A percentile compares a stretch with the other conserved stretches of the same genome.
Conservation (phyloP, 2,888 invertebrate species). For the Anarsia innoxiella region DNA sequence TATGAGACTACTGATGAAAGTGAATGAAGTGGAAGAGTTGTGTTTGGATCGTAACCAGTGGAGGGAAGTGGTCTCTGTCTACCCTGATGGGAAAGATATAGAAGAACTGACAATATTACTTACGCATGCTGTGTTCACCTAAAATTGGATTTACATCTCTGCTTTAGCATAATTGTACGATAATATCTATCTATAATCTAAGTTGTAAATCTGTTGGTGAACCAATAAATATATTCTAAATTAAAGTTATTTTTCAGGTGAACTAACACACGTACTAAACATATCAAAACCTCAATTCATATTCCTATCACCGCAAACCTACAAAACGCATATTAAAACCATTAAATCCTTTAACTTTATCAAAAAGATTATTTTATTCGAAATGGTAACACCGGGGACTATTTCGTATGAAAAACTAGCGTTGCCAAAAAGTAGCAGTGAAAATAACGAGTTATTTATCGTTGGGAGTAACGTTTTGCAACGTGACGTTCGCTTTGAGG, state of each 20-base stretch:
- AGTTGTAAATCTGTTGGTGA: too few relatives aligned
- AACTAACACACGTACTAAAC: constrained; percentile 40
- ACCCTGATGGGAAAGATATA: too few relatives aligned
- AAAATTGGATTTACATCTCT: too few relatives aligned
- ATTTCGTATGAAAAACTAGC: constrained; percentile 37
- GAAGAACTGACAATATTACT: too few relatives aligned
- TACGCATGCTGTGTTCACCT: too few relatives aligned
- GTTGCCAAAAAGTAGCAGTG: constrained; percentile 6
- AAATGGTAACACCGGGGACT: constrained; percentile 25
- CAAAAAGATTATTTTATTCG: constrained; percentile 41
- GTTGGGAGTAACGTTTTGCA: constrained; percentile 18
- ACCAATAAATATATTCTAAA: too few relatives aligned
- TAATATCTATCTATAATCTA: too few relatives aligned
- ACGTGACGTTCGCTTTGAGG: constrained; percentile 32
- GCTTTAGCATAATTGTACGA: too few relatives aligned
- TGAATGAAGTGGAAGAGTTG: too few relatives aligned
- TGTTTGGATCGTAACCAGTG: too few relatives aligned
- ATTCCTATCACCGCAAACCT: constrained; percentile 40
- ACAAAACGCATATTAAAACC: constrained; percentile 31
- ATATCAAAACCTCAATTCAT: constrained; percentile 49
- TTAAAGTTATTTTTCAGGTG: constrained; percentile 41
- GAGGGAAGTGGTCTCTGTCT: too few relatives aligned
- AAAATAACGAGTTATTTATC: constrained; percentile 17
- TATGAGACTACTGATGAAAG: too few relatives aligned
- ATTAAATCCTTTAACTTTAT: constrained; percentile 27